phyloP scores from a whole-genome alignment of 2,888 invertebrate genomes.

The Escarpia spicata region DNA sequence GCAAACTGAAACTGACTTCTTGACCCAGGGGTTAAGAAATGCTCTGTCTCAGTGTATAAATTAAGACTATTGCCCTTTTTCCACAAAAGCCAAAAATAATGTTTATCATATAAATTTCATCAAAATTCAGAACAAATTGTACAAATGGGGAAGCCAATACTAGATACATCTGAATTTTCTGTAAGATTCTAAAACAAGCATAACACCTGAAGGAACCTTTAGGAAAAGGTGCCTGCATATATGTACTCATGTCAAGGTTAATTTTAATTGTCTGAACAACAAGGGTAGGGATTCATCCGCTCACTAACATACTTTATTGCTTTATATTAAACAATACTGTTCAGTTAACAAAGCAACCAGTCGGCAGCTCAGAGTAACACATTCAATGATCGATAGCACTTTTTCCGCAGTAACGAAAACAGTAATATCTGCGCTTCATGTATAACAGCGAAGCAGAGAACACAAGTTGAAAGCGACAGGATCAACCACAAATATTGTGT shows the following conservation, averaged over 20 bases:
- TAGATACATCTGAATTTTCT: too few species aligned
- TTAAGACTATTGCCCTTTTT: too few species aligned
- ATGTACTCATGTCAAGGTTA: not conserved
- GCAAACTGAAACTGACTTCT: too few species aligned
- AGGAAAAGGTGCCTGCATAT: too few species aligned
- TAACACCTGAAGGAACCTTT: too few species aligned
- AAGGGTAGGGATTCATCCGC: not conserved
- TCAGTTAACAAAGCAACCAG: not conserved
- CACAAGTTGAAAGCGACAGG: not conserved
- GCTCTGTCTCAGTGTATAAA: too few species aligned
- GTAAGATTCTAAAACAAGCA: too few species aligned
- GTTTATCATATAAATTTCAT: too few species aligned
- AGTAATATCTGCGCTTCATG: not conserved
- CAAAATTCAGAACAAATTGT: too few species aligned
- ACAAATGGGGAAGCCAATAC: too few species aligned
- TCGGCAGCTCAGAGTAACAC: not conserved
- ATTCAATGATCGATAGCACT: not conserved
- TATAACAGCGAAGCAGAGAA: not conserved
- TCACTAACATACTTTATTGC: not conserved
- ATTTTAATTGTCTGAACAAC: not conserved
- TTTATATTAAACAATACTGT: not conserved
- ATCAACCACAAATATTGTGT: slow-evolving; percentile 10
- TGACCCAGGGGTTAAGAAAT: too few species aligned
- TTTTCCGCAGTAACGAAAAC: not conserved
- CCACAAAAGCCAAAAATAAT: too few species aligned